Conservation (phyloP, 2,888 invertebrate genomes). For the Bombyx huttoni region DNA sequence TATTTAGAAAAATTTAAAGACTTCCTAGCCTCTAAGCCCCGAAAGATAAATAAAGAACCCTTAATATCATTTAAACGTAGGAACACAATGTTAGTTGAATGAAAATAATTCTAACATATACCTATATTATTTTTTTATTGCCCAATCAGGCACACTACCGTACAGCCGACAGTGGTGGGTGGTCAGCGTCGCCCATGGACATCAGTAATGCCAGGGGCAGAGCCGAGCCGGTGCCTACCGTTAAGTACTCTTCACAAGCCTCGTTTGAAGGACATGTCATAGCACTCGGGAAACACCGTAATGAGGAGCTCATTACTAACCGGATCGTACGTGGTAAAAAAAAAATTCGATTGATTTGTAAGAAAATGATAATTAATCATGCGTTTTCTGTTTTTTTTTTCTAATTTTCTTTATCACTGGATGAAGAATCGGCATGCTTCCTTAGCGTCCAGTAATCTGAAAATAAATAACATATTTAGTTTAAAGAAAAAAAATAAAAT, state of each 20-base stretch:
- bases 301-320: no score
- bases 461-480: slow-evolving; percentile 23
- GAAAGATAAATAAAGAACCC: background rate
- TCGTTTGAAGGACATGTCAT: no score
- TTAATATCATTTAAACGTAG: background rate
- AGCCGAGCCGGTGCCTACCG: no score
- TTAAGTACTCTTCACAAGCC: no score
- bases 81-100: background rate
- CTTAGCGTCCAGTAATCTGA: slow-evolving; percentile 70
- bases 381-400: background rate
- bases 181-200: no score
- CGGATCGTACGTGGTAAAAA: no score
- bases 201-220: no score
- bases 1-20: background rate
- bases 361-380: background rate
- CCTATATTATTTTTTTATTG: no score
- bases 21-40: background rate
- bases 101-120: background rate
- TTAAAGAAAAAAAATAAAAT: background rate
- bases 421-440: slow-evolving; percentile 51
- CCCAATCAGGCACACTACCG: no score
- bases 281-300: no score
- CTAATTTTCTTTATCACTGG: slow-evolving; percentile 65
- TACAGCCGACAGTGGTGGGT: no score
- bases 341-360: background rate